phyloP scores from a whole-genome alignment of 23 tunicate species.

The Pegea sp. region DNA sequence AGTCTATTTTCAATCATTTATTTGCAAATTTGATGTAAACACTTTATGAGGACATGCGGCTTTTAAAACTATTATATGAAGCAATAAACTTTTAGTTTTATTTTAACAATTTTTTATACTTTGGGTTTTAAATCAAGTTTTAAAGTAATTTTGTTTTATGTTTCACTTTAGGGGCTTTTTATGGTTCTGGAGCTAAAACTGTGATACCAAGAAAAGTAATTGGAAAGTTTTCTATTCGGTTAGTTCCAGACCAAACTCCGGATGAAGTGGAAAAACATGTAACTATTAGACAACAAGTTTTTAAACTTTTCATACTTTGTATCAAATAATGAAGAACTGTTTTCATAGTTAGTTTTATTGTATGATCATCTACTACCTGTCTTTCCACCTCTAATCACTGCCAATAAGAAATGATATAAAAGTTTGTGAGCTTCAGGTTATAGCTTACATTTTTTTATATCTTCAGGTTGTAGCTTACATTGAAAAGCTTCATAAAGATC shows the following conservation, averaged over 20 bases:
- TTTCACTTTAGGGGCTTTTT: constrained; percentile 40
- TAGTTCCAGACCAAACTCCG: constrained; percentile 86
- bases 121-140: not conserved
- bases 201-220: constrained; percentile 95
- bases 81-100: not conserved
- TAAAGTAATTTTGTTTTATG: too few species aligned
- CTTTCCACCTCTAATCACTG: too few species aligned
- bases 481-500: constrained; percentile 39
- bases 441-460: not conserved
- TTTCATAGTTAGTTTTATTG: too few species aligned
- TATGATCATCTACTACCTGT: too few species aligned
- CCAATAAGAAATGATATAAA: too few species aligned
- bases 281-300: not conserved
- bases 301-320: not conserved
- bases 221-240: constrained; percentile 93
- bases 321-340: too few species aligned
- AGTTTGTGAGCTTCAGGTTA: not conserved
- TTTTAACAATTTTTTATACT: not conserved
- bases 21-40: too few species aligned
- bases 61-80: not conserved
- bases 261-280: constrained; percentile 68
- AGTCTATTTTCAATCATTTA: too few species aligned
- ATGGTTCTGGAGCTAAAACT: constrained; percentile 96
- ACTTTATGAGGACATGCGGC: too few species aligned
- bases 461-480: constrained; percentile 41